Base-by-base conservation (phyloP, 2,888 invertebrate species). In the Sisyra terminalis region DNA sequence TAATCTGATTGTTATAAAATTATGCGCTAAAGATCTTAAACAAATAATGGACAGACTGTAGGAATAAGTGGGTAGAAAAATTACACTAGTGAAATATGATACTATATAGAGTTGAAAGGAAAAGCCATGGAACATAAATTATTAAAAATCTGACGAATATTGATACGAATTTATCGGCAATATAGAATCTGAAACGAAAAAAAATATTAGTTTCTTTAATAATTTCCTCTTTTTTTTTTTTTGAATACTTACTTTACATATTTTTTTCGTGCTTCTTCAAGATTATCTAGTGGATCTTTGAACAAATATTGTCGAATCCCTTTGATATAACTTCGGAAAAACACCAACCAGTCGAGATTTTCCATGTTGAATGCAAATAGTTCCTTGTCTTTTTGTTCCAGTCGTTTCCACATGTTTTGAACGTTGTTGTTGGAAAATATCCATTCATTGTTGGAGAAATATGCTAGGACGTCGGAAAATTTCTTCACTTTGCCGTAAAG, bases 401-500 rank as follows among this genome's bases (percentile, higher is more conserved):
- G 51, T 38, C 63, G 62, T 10, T 56, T 57, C 75, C 77, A 78
- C 3, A 83, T 61, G 9, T 59, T 57, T 15, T 67, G 57, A 0
- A 75, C 73, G 53, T 84, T 78, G 38, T 66, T 59, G 47, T 78
- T 78, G 31, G 69, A 65, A 57, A 86, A 87, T 1, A 57, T 56
- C 72, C 89, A 88, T 43, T 80, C 71, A n/a, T 71, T 65, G 15
- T 70, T 73, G 42, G 74, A 73, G 62, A 93, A 93, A 57, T 80
- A 86, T 0, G 74, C 65, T 15, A 92, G 55, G 0, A 80, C 74
- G 2, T 73, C 69, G 4, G 78, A 70, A 48, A 88, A 80, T 57
- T 78, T 81, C 58, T 87, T 80, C 39, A 92, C 73, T 57, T 84
- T 86, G 46, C 67, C 70, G 58, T 89, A 89, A 39, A 82, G 71